Base-by-base conservation (phyloP, 2,797 vertebrate species). In the Falco novaeseelandiae region DNA sequence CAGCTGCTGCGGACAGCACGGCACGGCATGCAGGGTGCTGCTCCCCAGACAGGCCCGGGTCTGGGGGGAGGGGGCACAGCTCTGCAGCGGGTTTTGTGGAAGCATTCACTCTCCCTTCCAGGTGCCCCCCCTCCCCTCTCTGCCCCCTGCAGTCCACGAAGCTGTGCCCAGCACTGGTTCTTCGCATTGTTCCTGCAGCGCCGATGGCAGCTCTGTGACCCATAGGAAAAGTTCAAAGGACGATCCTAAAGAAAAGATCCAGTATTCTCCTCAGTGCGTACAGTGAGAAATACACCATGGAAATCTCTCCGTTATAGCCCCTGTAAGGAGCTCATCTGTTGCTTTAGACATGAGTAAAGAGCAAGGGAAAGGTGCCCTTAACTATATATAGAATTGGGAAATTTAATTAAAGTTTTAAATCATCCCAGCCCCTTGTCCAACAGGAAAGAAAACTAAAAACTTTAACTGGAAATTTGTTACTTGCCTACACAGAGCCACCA, bases 1-100 rank as follows among this genome's bases (percentile, higher is more conserved):
- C 14, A 3, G 0, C 12, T 6, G 21, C 54, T 1, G 6, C 4
- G 1, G 54, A 9, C 1, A 4, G 2, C 15, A 12, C n/a, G 40
- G 65, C 38, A 32, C 11, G 38, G 32, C 48, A 21, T 12, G 40
- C 46, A 21, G 46, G 46, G 46, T 4, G 9, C 46, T 21, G 46
- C 46, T 9, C 19, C 20, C 46, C 19, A 46, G 46, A 12, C 19
- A 20, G 46, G 20, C 46, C 19, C 20, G 20, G 65, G 30, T 22
- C 42, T 23, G 14, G 46, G 7, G 32, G 23, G 12, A 46, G 18
- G 27, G 46, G 23, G 27, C 65, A 6, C 1, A 4, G 17, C 2
- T 61, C 15, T 27, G 15, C 32, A 36, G 52, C 26, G 5, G 4
- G 19, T 52, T 59, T 27, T n/a, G 8, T 38, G 18, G 27, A 36